These are phyloP conservation scores for Busseola fusca DNA, from an alignment of 2,888 invertebrate species.

Conservation along the genomic window DNA sequence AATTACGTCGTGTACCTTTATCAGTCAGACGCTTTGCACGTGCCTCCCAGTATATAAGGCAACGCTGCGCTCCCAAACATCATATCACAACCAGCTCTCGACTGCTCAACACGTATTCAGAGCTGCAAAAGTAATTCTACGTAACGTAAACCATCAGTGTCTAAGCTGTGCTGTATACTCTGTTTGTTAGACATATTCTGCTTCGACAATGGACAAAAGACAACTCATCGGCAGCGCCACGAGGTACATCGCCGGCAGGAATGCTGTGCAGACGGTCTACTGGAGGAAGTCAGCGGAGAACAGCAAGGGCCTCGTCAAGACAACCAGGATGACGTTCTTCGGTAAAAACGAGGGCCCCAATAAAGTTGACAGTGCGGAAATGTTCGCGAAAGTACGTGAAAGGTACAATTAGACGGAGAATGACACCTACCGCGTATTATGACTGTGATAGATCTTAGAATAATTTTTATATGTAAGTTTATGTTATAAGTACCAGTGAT, in stretches of 20 bases:
- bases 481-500: constrained; percentile 58
- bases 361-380: constrained; percentile 83
- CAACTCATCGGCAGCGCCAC: constrained; percentile 91
- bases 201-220: constrained; percentile 83
- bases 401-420: constrained; percentile 74
- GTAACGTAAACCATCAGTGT: constrained; percentile 16
- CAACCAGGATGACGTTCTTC: constrained; percentile 89
- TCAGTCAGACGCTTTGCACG: constrained; percentile 73
- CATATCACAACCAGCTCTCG: constrained; percentile 43
- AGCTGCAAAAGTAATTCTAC: constrained; percentile 20
- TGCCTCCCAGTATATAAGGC: constrained; percentile 72
- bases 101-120: constrained; percentile 29
- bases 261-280: constrained; percentile 93
- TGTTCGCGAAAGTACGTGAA: constrained; percentile 83
- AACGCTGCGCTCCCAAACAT: constrained; percentile 22
- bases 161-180: constrained; percentile 53
- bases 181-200: constrained; percentile 48
- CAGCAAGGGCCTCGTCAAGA: constrained; percentile 87
- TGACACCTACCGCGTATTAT: constrained; percentile 46
- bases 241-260: constrained; percentile 92
- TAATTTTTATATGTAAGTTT: constrained; percentile 56
- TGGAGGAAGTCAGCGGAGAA: constrained; percentile 90
- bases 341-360: constrained; percentile 86
- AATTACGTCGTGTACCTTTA: constrained; percentile 69
- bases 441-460: constrained; percentile 68